phyloP scores from a whole-genome alignment of 1,140 invertebrate genomes.

The Aricia agestis region DNA sequence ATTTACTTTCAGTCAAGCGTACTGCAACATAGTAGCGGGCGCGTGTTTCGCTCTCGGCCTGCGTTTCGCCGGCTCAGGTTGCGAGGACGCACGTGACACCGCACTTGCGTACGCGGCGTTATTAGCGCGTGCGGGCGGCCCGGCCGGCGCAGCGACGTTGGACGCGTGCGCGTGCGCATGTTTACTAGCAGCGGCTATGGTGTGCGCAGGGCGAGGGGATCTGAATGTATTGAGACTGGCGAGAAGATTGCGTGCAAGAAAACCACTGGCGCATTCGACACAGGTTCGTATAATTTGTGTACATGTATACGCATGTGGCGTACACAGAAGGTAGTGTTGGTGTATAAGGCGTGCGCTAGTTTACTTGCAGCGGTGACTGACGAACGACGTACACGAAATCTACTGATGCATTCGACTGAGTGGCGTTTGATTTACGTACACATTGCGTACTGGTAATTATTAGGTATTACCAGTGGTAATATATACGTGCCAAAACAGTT shows the following conservation, averaged over 20 bases:
- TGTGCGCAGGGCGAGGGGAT: conserved; percentile 91
- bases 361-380: neutral
- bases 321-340: neutral
- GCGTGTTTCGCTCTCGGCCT: conserved; percentile 96
- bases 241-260: conserved; percentile 86
- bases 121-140: conserved; percentile 77
- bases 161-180: conserved; percentile 93
- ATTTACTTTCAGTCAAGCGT: conserved; percentile 86
- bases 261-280: conserved; percentile 70
- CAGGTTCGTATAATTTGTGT: neutral
- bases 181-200: conserved; percentile 87
- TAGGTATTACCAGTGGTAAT: too few species aligned
- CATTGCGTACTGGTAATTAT: too few species aligned
- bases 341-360: conserved; percentile 58
- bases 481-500: too few species aligned
- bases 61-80: conserved; percentile 94
- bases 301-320: neutral
- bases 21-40: conserved; percentile 96
- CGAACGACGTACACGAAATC: too few species aligned
- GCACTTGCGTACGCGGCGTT: conserved; percentile 82
- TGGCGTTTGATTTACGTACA: too few species aligned
- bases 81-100: conserved; percentile 87
- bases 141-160: conserved; percentile 92
- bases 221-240: conserved; percentile 90
- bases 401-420: too few species aligned